Base-by-base conservation (phyloP, 2,888 invertebrate genomes). In the Lasioglossum calceatum region DNA sequence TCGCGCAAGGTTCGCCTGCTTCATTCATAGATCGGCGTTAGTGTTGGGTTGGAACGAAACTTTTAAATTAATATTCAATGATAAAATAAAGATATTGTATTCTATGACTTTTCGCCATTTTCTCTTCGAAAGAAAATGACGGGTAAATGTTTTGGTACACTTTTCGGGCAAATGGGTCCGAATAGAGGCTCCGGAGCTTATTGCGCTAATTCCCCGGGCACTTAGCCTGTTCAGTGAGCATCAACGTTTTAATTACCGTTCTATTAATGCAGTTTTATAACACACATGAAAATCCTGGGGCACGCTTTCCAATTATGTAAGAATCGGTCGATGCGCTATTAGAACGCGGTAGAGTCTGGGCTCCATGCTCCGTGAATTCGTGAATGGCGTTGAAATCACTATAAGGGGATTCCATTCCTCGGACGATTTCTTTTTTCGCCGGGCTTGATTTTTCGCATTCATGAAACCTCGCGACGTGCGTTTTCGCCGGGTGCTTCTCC, bases 291-390 rank as follows among this genome's bases (percentile, higher is more conserved):
- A 92, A 93, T 92, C 89, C 84, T 87, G 89, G 12, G 54, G 54
- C 80, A 87, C 92, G 92, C 94, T 95, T 95, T 95, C 95, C 92
- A 94, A 92, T 95, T 95, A 94, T 92, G 92, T 94, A 95, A 94
- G 92, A 80, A 91, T 89, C 86, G 90, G 92, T 91, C 91, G 78
- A 93, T 91, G 90, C 91, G 67, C 92, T 92, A 92, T 93, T 93
- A 92, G 90, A 92, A 92, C 88, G 89, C 87, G 88, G 88, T 84
- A 90, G 82, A 84, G 79, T 50, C 86, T 72, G 77, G 61, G 58
- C 81, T 87, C 88, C 86, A 93, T 94, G 93, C 93, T 91, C 88
- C 90, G 92, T 92, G 92, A 93, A 93, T 94, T 93, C 82, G 88
- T 90, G 87, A 90, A 89, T 90, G 84, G 83, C 85, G 88, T 83